A percentile compares a stretch with the other conserved stretches of the same genome.
Conservation (phyloP, 2,888 invertebrate species). For the Cephus rjabovi region DNA sequence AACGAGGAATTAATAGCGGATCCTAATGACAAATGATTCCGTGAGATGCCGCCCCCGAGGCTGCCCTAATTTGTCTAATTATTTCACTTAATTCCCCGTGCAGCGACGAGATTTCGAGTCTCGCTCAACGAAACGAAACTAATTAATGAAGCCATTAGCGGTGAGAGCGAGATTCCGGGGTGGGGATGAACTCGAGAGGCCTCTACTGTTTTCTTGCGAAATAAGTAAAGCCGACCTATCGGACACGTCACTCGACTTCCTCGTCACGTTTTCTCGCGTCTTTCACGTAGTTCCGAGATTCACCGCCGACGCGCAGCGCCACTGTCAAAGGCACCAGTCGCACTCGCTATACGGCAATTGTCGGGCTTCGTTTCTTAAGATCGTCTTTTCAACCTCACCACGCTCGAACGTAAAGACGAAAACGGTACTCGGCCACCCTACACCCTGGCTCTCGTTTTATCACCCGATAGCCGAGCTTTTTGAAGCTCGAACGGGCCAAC, state of each 20-base stretch:
- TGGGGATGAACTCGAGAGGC: not conserved
- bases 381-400: not conserved
- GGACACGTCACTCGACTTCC: not conserved
- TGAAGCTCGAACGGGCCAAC: constrained; percentile 32
- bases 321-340: not conserved
- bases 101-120: constrained; percentile 59
- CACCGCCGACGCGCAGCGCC: constrained; percentile 7
- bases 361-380: not conserved
- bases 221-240: not conserved
- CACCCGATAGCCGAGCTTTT: constrained; percentile 37
- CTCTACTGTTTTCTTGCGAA: not conserved
- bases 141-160: constrained; percentile 64
- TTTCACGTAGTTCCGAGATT: constrained; percentile 10
- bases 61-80: constrained; percentile 66
- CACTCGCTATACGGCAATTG: not conserved
- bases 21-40: constrained; percentile 65
- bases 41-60: constrained; percentile 45
- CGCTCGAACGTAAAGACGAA: not conserved
- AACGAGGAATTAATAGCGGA: constrained; percentile 67
- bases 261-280: not conserved
- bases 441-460: constrained; percentile 37
- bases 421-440: not conserved
- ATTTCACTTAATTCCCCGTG: constrained; percentile 64
- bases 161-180: constrained; percentile 23
- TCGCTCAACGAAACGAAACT: constrained; percentile 60